Evolutionary conservation across 2,888 invertebrate genomes (phyloP), one percentile per base, ranked within the genome.

Genomic region (Parnassius mnemosyne): DNA sequence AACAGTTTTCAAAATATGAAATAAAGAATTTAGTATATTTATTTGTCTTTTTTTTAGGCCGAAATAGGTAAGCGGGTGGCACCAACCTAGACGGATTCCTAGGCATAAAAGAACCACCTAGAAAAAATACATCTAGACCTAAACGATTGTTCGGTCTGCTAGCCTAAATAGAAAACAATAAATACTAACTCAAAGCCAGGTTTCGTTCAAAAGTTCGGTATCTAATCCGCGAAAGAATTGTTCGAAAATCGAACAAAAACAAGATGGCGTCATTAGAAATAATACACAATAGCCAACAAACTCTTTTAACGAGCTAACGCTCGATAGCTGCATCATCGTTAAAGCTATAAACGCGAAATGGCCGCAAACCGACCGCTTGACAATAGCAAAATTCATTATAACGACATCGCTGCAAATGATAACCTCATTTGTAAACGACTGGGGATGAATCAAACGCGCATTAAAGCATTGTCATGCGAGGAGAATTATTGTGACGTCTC

Each of bases 401-500:
- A 81, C 70, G 70, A 70, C 83, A 77, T 74, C 75, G 78, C 85
- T 89, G 89, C 82, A 78, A 83, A 87, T 90, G 90, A 90, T 89
- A 89, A 89, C 87, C 89, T 89, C 88, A 89, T 89, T 87, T 87
- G 78, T 83, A 81, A 80, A 80, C 80, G 76, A 78, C 71, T 65
- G 78, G 78, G 84, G 85, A 90, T 90, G 89, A 90, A 89, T 91
- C 90, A 91, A 90, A 88, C 85, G 83, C 83, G 85, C 83, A 87
- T 88, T 88, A 88, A 84, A 89, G 86, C 89, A 89, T 90, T 89
- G 90, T 90, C 90, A 88, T 81, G 80, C 81, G 76, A 73, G 81
- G 87, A 89, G 88, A 90, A 87, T 89, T 90, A 89, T 91, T 89
- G 89, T 91, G 90, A 90, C 87, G 85, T 80, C 85, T 84, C 87